Evolutionary conservation across 2,113 vertebrate species (phyloP).

Genomic region (Empidonax alnorum): DNA sequence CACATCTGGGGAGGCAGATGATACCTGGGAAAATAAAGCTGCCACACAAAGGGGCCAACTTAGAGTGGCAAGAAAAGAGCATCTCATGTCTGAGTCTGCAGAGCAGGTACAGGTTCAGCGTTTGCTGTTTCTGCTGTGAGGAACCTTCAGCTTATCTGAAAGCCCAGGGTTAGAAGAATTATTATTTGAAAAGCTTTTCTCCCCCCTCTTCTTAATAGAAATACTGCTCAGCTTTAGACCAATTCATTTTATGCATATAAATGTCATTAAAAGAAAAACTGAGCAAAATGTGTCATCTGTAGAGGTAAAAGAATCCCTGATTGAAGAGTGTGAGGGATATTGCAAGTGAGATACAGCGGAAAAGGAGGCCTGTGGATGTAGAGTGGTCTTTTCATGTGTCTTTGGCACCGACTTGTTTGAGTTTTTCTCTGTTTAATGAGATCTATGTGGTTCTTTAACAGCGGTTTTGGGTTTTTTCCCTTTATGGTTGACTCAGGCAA

Average conservation of each 20-base stretch:
- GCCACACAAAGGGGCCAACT: background rate
- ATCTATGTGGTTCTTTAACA: background rate
- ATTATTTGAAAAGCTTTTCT: background rate
- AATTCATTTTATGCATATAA: background rate
- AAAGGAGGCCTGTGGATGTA: background rate
- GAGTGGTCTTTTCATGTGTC: background rate
- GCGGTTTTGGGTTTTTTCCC: background rate
- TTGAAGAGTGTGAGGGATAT: background rate
- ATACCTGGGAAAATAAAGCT: conserved; percentile 1
- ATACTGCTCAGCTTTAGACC: background rate
- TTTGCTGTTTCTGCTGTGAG: background rate
- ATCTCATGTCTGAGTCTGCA: background rate
- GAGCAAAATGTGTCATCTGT: background rate
- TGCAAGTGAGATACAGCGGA: background rate
- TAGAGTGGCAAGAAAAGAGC: background rate
- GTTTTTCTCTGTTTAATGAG: background rate
- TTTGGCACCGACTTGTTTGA: background rate
- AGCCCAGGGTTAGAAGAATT: background rate
- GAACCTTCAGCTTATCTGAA: background rate
- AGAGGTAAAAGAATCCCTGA: background rate
- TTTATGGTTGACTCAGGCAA: background rate
- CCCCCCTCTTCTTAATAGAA: background rate
- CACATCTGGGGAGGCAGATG: conserved; percentile 35
- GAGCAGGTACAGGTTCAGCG: background rate
- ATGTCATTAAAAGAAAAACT: background rate